phyloP scores from a whole-genome alignment of 1,140 invertebrate genomes.

The Phthorimaea operculella region DNA sequence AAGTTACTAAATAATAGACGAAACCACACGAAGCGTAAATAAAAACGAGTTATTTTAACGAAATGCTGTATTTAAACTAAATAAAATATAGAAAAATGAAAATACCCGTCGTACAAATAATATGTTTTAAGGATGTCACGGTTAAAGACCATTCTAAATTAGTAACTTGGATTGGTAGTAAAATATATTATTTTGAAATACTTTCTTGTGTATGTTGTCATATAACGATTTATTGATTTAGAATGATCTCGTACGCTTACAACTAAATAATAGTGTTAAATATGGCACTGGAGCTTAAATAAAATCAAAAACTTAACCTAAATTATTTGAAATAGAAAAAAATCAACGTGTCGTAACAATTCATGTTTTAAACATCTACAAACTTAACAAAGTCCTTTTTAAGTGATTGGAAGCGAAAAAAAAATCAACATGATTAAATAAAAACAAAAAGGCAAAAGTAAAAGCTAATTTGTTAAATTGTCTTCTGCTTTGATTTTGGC shows the following conservation, averaged over 20 bases:
- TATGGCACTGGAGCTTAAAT: constrained; percentile 2
- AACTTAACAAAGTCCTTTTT: background rate
- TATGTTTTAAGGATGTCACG: background rate
- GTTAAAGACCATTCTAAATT: constrained; percentile 3
- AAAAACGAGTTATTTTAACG: background rate
- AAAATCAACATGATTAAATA: constrained; percentile 8
- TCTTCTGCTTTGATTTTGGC: constrained; percentile 1
- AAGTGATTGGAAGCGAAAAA: background rate
- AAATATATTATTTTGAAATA: background rate
- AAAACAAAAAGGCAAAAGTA: constrained; percentile 19
- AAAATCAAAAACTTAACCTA: constrained; percentile 1
- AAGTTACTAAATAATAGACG: background rate
- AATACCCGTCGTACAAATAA: background rate
- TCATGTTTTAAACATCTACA: constrained; percentile 32
- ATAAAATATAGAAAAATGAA: background rate
- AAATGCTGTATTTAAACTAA: constrained; percentile 3
- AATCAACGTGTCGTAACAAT: constrained; percentile 31
- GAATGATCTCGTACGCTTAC: constrained; percentile 1
- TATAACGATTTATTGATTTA: background rate
- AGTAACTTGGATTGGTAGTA: background rate
- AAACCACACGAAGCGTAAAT: constrained; percentile 3
- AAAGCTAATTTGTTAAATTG: constrained; percentile 6
- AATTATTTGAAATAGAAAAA: background rate
- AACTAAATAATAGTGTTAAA: background rate
- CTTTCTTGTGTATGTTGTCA: background rate